Percentiles rank a stretch among this genome's conserved stretches.
These are phyloP conservation scores for Rhabdomys dilectus DNA, from an alignment of 2,113 vertebrate genomes.

Conservation along the genomic window DNA sequence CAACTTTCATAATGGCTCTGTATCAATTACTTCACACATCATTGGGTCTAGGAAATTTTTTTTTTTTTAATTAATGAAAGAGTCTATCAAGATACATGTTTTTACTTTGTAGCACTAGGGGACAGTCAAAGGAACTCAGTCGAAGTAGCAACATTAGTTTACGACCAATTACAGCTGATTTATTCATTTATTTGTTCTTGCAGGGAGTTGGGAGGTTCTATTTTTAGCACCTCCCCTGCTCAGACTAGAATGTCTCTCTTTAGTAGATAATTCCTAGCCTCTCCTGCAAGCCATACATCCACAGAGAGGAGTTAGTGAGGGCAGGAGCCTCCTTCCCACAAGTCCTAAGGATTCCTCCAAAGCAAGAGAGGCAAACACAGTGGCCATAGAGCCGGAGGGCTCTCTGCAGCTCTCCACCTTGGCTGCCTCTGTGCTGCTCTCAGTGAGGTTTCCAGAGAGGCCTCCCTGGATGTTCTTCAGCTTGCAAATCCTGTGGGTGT, in stretches of 20 bases:
- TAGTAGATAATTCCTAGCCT: not conserved
- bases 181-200: not conserved
- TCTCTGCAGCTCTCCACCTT: not conserved
- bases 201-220: not conserved
- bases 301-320: rapidly evolving
- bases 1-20: not conserved
- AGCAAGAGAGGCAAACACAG: not conserved
- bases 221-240: constrained; percentile 7
- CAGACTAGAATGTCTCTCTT: not conserved
- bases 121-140: not conserved
- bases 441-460: not conserved
- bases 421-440: not conserved
- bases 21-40: rapidly evolving
- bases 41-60: not conserved
- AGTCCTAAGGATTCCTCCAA: not conserved
- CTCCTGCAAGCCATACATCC: not conserved
- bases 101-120: not conserved
- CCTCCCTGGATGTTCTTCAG: no score
- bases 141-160: not conserved
- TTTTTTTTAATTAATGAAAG: not conserved
- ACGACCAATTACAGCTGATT: not conserved
- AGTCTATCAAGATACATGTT: not conserved
- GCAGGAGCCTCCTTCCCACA: not conserved
- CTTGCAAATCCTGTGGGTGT: not conserved
- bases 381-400: not conserved